These are phyloP conservation scores for Lipophrys pholis DNA, from an alignment of 2,113 vertebrate genomes.

Conservation along the genomic window DNA sequence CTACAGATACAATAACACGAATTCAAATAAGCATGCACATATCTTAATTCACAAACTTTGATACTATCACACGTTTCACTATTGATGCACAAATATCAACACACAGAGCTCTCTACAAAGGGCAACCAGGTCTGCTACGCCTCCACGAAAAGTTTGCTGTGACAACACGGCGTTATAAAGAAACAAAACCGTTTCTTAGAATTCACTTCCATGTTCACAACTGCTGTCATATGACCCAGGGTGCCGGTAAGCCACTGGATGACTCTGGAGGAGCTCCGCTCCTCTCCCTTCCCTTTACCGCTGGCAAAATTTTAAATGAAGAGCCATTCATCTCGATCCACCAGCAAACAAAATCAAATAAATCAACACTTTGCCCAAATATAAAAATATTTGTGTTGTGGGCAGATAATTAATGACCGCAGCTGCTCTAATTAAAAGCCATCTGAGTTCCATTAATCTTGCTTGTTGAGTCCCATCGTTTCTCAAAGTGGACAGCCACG, in stretches of 20 bases:
- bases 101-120: too few relatives aligned
- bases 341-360: constrained; percentile 97
- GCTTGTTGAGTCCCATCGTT: constrained; percentile 88
- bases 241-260: constrained; percentile 85
- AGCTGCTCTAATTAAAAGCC: constrained; percentile 99
- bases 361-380: constrained; percentile 99
- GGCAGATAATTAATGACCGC: constrained; percentile 97
- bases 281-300: constrained; percentile 70
- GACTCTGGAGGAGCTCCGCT: constrained; percentile 66
- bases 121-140: too few relatives aligned
- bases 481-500: constrained; percentile 84
- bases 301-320: constrained; percentile 88
- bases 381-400: constrained; percentile 99
- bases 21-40: too few relatives aligned
- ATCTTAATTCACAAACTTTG: too few relatives aligned
- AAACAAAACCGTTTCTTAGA: too few relatives aligned
- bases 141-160: too few relatives aligned
- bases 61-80: too few relatives aligned
- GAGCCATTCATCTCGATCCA: constrained; percentile 98
- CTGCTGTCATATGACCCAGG: constrained; percentile 54
- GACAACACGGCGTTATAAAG: too few relatives aligned
- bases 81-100: too few relatives aligned
- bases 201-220: constrained; percentile 26
- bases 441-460: constrained; percentile 99
- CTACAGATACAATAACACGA: too few relatives aligned